A percentile compares a stretch with the other conserved stretches of the same genome.
Conservation (phyloP, 1,140 invertebrate genomes). For the Platyscapa corneri region DNA sequence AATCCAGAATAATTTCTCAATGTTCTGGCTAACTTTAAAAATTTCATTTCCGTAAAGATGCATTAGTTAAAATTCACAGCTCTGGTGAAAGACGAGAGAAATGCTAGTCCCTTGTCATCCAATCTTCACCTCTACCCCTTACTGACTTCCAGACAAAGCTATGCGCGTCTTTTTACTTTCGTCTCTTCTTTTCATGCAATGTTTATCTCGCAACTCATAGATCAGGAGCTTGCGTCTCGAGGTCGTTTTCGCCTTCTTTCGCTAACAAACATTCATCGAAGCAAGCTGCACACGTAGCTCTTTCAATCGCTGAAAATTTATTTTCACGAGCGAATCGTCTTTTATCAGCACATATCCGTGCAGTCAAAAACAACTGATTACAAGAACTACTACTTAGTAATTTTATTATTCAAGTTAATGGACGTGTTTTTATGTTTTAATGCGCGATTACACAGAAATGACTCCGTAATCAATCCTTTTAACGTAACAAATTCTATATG, state of each 20-base stretch:
- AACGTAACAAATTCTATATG: too few species aligned
- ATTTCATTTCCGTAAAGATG: neutral
- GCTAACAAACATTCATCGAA: neutral
- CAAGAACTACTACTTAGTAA: neutral
- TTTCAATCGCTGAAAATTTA: neutral
- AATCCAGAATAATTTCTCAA: neutral
- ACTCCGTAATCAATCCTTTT: too few species aligned
- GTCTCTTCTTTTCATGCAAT: neutral
- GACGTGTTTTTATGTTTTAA: neutral
- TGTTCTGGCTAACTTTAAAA: neutral
- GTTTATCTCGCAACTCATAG: neutral
- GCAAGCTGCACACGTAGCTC: neutral
- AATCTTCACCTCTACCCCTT: neutral
- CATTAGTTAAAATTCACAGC: constrained; percentile 18
- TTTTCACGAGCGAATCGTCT: neutral
- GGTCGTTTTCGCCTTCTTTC: neutral
- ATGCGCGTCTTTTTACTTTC: neutral
- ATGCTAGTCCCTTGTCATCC: neutral
- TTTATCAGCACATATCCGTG: neutral
- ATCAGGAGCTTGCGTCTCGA: neutral
- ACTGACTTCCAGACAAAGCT: neutral
- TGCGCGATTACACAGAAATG: too few species aligned
- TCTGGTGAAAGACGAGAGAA: constrained; percentile 2
- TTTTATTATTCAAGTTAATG: neutral
- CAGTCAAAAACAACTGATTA: neutral